Evolutionary conservation across 2,797 vertebrate species (phyloP).

Genomic region (Chrosomus eos): DNA sequence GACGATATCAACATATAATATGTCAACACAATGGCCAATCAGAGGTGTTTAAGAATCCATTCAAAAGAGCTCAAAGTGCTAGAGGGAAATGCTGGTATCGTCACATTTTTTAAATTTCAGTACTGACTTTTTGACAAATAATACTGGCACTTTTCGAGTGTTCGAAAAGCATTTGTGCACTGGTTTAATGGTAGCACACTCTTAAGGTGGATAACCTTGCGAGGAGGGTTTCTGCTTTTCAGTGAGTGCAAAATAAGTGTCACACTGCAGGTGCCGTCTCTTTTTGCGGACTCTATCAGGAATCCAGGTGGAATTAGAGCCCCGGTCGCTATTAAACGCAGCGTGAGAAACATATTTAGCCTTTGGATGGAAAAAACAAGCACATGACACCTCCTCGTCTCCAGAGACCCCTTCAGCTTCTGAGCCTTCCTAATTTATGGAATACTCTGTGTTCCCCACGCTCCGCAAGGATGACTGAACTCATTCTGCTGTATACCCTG

Average conservation of each 20-base stretch:
- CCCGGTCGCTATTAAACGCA: slow-evolving; percentile 69
- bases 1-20: too few relatives aligned
- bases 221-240: slow-evolving; percentile 24
- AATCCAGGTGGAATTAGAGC: slow-evolving; percentile 66
- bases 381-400: slow-evolving; percentile 67
- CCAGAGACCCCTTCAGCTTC: slow-evolving; percentile 59
- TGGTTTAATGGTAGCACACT: slow-evolving; percentile 20
- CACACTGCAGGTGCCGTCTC: slow-evolving; percentile 58
- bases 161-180: slow-evolving; percentile 33
- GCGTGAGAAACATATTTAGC: slow-evolving; percentile 62
- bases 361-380: slow-evolving; percentile 74
- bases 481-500: slow-evolving; percentile 64
- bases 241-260: slow-evolving; percentile 52
- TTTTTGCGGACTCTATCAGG: slow-evolving; percentile 68
- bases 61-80: too few relatives aligned
- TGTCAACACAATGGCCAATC: too few relatives aligned
- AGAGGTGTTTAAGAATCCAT: too few relatives aligned
- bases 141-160: slow-evolving; percentile 21
- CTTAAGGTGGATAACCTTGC: neutral
- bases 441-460: slow-evolving; percentile 44
- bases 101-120: too few relatives aligned
- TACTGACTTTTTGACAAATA: too few relatives aligned
- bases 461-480: slow-evolving; percentile 64
- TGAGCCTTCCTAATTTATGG: slow-evolving; percentile 51
- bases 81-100: too few relatives aligned